Base-by-base conservation (phyloP, 2,113 vertebrate genomes). In the Brachypteracias leptosomus region DNA sequence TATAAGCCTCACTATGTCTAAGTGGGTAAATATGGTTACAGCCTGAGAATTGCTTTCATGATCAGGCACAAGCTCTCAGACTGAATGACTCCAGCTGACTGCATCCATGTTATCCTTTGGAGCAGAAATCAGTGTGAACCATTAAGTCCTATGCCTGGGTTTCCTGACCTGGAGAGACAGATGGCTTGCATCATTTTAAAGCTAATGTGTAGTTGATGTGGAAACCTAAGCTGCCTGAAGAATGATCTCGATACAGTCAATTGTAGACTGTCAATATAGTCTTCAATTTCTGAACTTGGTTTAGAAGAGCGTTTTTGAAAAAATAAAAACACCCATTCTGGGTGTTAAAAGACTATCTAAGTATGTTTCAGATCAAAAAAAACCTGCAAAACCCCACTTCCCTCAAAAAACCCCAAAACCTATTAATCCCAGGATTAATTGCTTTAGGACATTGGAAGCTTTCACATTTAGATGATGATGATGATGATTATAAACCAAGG, bases 341-440 rank as follows among this genome's bases (percentile, higher is more conserved):
- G 49, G 2, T n/a, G 11, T n/a, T 65, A 35, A 79, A 88, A 92
- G 9, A 2, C 4, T 2, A 33, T 38, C 6, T 55, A 73, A 55
- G 38, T 2, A 18, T 59, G 18, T 57, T 49, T 40, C 13, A 80
- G 18, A 51, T 5, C 25, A 70, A 52, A 25, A 82, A 26, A 16
- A 49, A n/a, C 2, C 2, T 2, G 5, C 16, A 36, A 67, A 49
- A 7, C 0, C 20, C 3, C 7, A 18, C 5, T 9, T 12, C 25
- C 9, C 28, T 0, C 5, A 10, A 28, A 35, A n/a, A 5, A 10
- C 8, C 20, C 14, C 20, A 16, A 58, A 63, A n/a, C 2, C 5
- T 36, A 55, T 13, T 51, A 63, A 49, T 40, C 12, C 14, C 62
- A 24, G 6, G 15, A 83, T 31, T 36, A 49, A 79, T 19, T 38